Base-by-base conservation (phyloP, 2,113 vertebrate genomes). In the Ictalurus furcatus region DNA sequence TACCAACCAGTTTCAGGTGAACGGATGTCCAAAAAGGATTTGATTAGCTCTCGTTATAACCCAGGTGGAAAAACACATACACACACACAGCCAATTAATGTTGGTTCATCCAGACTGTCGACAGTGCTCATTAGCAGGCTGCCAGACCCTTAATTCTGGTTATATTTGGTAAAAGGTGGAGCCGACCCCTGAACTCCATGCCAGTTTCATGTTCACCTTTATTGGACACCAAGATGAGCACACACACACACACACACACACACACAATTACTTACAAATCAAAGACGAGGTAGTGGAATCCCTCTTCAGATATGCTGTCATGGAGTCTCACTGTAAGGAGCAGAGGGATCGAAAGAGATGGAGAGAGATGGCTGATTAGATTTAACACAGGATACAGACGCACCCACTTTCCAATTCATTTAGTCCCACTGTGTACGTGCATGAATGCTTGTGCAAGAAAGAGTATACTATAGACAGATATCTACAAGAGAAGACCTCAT, bases 301-400 rank as follows among this genome's bases (percentile, higher is more conserved):
- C 90, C 82, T 91, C 90, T 74, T 91, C 90, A 79, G 90, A 91
- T 90, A 91, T 91, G 59, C 90, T 91, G 84, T 91, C 90, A 90
- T 91, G 90, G 67, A 91, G 90, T 85, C 90, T 83, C 58, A 91
- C 90, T 91, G 87, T 83, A 37, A 78, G 59, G 21, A 59, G 25
- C 34, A 81, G 30, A 73, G 13, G 61, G 54, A 80, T 61, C 11
- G 28, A 84, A 81, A 76, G 14, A 85, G 73, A 85, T 52, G 78
- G 28, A 87, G 73, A 65, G 21, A 81, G 63, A 85, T 52, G 67
- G 74, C 13, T 82, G 84, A 89, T 89, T 89, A 89, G 73, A 87
- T 44, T 87, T 52, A 21, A 84, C 59, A 23, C 19, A 86, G 80
- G 71, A 78, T 61, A 87, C 78, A 90, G 84, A 79, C 25, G 13